Percentiles rank a stretch among this genome's conserved stretches.
phyloP scores from a whole-genome alignment of 2,797 vertebrate genomes.

The Trachops cirrhosus region DNA sequence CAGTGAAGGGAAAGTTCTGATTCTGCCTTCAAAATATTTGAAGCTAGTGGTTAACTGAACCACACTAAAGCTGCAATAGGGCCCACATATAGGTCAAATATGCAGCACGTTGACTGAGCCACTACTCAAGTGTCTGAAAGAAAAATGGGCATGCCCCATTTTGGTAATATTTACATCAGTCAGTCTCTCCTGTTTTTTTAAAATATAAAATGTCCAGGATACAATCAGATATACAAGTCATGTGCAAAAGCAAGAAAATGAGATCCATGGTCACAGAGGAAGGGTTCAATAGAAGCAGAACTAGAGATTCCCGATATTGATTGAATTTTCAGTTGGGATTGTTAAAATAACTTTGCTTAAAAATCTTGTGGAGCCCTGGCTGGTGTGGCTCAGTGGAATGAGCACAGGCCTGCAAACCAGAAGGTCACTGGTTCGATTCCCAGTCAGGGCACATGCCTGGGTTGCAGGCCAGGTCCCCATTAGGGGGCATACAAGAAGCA shows the following conservation, averaged over 20 bases:
- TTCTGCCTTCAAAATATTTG: background rate
- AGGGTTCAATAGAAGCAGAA: background rate
- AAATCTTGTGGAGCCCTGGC: background rate
- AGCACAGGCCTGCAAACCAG: too few species aligned
- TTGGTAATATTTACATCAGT: background rate
- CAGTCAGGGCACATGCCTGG: too few species aligned
- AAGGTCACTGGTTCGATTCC: too few species aligned
- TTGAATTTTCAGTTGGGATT: background rate
- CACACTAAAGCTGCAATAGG: background rate
- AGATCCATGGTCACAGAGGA: background rate
- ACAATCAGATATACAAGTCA: background rate
- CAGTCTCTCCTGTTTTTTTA: background rate
- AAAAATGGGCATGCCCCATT: background rate
- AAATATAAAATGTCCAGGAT: background rate
- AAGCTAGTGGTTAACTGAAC: background rate
- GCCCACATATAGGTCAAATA: background rate
- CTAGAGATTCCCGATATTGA: background rate
- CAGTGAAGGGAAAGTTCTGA: background rate
- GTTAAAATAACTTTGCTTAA: constrained; percentile 14
- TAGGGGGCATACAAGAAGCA: too few species aligned
- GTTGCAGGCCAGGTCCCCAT: too few species aligned
- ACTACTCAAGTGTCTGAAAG: background rate
- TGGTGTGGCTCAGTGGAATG: too few species aligned
- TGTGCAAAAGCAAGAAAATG: constrained; percentile 15
- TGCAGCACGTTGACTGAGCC: background rate